Percentiles rank a stretch among this genome's conserved stretches.
These are phyloP conservation scores for Thyatira batis DNA, from an alignment of 2,888 invertebrate species.

Conservation along the genomic window DNA sequence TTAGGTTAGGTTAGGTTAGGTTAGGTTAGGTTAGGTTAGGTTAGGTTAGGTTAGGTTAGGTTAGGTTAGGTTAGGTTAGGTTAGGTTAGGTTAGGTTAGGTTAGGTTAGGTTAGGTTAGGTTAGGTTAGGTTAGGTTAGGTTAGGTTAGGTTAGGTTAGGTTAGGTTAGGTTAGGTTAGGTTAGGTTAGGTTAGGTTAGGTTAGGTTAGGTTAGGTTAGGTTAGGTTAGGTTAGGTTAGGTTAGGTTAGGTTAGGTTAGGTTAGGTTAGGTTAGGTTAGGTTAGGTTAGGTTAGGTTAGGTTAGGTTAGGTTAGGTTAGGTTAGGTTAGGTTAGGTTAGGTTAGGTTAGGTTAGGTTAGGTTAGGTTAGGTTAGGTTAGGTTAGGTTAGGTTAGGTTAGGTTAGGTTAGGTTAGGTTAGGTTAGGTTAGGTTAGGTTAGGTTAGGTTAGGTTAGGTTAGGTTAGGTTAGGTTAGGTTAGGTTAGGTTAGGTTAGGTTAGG, in stretches of 20 bases:
- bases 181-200: slow-evolving; percentile 12
- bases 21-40: slow-evolving; percentile 11
- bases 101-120: slow-evolving; percentile 13
- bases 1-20: slow-evolving; percentile 24
- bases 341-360: slow-evolving; percentile 21
- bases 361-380: slow-evolving; percentile 21
- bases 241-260: slow-evolving; percentile 11
- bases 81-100: slow-evolving; percentile 13
- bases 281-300: slow-evolving; percentile 15
- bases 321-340: slow-evolving; percentile 19
- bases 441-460: slow-evolving; percentile 16
- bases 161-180: slow-evolving; percentile 16
- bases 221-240: slow-evolving; percentile 10
- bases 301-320: slow-evolving; percentile 17
- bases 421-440: slow-evolving; percentile 18
- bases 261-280: slow-evolving; percentile 13
- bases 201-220: slow-evolving; percentile 9
- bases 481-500: slow-evolving; percentile 19
- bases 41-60: slow-evolving; percentile 11
- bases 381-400: slow-evolving; percentile 18
- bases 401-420: slow-evolving; percentile 20
- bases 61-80: slow-evolving; percentile 12
- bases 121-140: slow-evolving; percentile 12
- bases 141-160: slow-evolving; percentile 16
- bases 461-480: slow-evolving; percentile 18